Percentiles rank a stretch among this genome's conserved stretches.
Evolutionary conservation across 2,113 vertebrate genomes (phyloP).

Genomic region (Ptychochromis oligacanthus): DNA sequence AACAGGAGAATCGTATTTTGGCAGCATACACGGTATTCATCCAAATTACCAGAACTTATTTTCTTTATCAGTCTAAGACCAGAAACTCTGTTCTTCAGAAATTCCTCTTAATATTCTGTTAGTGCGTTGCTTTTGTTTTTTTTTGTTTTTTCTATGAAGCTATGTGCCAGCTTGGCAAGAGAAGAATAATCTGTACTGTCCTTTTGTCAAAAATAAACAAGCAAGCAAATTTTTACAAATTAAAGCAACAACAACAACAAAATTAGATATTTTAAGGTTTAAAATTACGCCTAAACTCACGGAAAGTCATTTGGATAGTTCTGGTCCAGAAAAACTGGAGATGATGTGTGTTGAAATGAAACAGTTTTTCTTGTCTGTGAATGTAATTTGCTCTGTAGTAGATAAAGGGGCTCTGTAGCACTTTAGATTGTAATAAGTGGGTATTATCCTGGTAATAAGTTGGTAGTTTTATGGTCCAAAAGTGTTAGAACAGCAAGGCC

Average conservation of each 20-base stretch:
- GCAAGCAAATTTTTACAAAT: background rate
- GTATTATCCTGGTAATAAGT: background rate
- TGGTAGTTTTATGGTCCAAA: background rate
- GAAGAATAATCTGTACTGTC: background rate
- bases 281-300: background rate
- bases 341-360: no score
- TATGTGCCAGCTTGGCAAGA: background rate
- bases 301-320: background rate
- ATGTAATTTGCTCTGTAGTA: background rate
- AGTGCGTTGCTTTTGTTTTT: background rate
- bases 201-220: background rate
- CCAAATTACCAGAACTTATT: background rate
- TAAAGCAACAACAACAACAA: background rate
- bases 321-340: background rate
- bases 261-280: background rate
- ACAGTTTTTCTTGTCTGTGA: background rate
- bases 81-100: background rate
- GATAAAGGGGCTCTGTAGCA: background rate
- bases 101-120: background rate
- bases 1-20: background rate
- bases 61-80: background rate
- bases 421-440: background rate
- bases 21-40: background rate
- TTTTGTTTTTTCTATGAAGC: background rate
- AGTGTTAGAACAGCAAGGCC: no score